phyloP scores from a whole-genome alignment of 2,113 vertebrate species.

The Sylvia atricapilla region DNA sequence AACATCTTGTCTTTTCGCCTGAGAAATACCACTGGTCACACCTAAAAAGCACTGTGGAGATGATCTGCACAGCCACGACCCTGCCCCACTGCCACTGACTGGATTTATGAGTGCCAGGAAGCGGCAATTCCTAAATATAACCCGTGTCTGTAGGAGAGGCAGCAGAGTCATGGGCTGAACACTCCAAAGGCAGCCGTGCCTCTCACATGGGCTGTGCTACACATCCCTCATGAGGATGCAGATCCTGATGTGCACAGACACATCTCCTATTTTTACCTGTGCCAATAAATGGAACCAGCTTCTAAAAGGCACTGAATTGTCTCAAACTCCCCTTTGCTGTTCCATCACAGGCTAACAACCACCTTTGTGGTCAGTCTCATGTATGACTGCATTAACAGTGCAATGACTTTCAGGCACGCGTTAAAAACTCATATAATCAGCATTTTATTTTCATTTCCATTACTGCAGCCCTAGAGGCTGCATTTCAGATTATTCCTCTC shows the following conservation, averaged over 20 bases:
- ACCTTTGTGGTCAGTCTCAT: background rate
- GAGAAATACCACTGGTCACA: background rate
- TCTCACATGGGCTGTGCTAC: fast-evolving
- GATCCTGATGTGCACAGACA: background rate
- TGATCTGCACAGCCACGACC: background rate
- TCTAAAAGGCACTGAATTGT: background rate
- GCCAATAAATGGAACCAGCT: background rate
- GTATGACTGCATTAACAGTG: background rate
- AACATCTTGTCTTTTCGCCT: background rate
- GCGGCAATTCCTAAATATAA: background rate
- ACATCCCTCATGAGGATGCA: fast-evolving
- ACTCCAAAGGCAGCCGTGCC: fast-evolving
- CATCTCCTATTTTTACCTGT: fast-evolving
- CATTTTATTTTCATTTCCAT: conserved; percentile 24
- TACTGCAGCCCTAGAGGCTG: background rate
- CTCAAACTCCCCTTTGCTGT: background rate
- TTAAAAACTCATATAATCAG: background rate
- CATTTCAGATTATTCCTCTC: background rate
- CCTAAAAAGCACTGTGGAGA: background rate
- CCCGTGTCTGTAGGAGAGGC: background rate
- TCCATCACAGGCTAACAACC: background rate
- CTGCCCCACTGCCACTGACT: background rate
- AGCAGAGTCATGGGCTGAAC: background rate
- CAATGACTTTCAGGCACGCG: background rate
- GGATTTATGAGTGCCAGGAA: background rate